Evolutionary conservation across 2,113 vertebrate genomes (phyloP), one percentile per base, ranked within the genome.

Genomic region (Varanus komodoensis): DNA sequence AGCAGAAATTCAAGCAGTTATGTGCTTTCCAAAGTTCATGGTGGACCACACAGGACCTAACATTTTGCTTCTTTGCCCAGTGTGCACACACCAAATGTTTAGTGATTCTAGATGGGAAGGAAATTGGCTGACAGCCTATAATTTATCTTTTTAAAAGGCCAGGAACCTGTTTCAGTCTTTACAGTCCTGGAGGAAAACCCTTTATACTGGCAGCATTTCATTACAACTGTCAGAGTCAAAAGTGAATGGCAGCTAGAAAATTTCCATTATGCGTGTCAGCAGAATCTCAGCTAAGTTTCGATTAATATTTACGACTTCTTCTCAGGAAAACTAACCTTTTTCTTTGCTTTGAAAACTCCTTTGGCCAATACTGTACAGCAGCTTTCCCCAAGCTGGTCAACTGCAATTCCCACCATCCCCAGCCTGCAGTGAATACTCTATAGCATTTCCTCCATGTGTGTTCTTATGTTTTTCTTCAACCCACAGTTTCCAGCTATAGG

Each of bases 291-390:
- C 34, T 93, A 84, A 92, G 21, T 75, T 92, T 90, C 87, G 93
- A 96, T 96, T 95, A 94, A 95, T 93, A 94, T 93, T 90, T 93
- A 94, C 91, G 82, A n/a, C 50, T 32, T 86, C 78, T 1, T 77
- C 68, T 95, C 91, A 94, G 90, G 78, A 91, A 94, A 93, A 91
- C 34, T 71, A 95, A 92, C 74, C 15, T 94, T 88, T 93, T 92
- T 50, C 91, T 95, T 94, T 95, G 69, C 90, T 93, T 89, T 90
- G 71, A 69, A 94, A 95, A 52, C 87, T 86, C 79, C 12, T 84
- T 93, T 80, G 86, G 52, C 83, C 92, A 92, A 77, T 54, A 84
- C 14, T 44, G 21, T 27, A 86, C 19, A 48, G 44, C 77, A 79
- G 21, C 8, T 15, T 50, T 79, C 44, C 44, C 44, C 77, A 48